These are phyloP conservation scores for Laticauda colubrina DNA, from an alignment of 2,113 vertebrate genomes.

Conservation along the genomic window DNA sequence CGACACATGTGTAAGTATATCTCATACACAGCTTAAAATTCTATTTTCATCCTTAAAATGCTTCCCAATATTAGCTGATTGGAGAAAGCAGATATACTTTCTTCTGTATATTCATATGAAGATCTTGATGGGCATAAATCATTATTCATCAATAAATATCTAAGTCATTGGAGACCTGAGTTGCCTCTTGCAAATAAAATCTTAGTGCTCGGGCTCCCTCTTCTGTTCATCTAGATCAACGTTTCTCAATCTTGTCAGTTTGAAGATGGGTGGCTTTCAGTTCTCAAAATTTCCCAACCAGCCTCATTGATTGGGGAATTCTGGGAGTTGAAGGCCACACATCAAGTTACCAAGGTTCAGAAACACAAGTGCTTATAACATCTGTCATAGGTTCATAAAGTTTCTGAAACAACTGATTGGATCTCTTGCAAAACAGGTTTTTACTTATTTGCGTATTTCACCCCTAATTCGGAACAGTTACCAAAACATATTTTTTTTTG, in stretches of 20 bases:
- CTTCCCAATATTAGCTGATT: not conserved
- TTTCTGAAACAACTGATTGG: not conserved
- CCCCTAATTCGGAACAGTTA: not conserved
- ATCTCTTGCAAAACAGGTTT: not conserved
- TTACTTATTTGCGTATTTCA: not conserved
- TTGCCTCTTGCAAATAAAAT: not conserved
- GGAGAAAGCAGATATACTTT: not conserved
- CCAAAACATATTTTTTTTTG: too few species aligned
- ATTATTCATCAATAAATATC: not conserved
- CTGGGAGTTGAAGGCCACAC: not conserved
- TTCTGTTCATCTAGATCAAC: slow-evolving; percentile 39
- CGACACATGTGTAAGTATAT: not conserved
- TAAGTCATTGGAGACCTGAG: not conserved
- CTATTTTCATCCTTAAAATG: not conserved
- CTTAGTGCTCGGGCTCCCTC: slow-evolving; percentile 44
- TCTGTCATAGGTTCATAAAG: too few species aligned
- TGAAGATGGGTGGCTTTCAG: not conserved
- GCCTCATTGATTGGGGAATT: not conserved
- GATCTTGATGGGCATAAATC: not conserved
- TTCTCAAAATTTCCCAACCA: not conserved
- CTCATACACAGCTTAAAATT: not conserved
- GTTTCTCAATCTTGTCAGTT: not conserved
- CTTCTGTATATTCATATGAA: not conserved
- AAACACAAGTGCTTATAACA: not conserved
- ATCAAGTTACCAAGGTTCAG: not conserved